Conservation (phyloP, 2,797 vertebrate genomes). For the Furcifer pardalis region DNA sequence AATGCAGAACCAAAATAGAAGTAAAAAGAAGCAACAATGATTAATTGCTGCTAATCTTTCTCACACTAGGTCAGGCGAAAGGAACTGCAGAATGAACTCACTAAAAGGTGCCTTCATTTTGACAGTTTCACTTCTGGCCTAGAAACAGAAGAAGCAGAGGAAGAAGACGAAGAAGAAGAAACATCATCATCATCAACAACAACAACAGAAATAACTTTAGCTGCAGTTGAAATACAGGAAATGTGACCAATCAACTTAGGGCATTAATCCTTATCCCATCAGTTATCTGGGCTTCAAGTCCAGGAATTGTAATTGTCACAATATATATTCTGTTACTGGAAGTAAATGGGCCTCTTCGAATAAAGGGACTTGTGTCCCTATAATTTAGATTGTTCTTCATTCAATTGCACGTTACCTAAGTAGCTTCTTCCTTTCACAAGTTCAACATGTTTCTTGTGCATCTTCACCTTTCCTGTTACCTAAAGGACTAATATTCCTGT, state of each 20-base stretch:
- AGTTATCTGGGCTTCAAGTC: background rate
- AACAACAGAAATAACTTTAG: background rate
- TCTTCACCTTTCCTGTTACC: background rate
- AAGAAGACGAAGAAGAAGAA: too few species aligned
- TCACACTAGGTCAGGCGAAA: too few species aligned
- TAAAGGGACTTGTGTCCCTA: background rate
- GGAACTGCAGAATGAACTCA: too few species aligned
- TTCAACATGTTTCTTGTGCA: background rate
- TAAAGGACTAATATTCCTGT: too few species aligned
- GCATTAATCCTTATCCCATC: background rate
- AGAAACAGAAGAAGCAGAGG: too few species aligned
- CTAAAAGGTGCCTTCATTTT: too few species aligned
- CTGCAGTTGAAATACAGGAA: background rate
- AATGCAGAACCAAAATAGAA: background rate
- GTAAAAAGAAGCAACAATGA: background rate
- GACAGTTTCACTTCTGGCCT: too few species aligned
- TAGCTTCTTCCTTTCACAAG: background rate
- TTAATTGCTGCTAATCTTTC: too few species aligned
- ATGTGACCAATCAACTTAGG: background rate
- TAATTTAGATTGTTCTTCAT: too few species aligned
- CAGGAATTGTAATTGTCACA: background rate
- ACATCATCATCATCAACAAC: too few species aligned
- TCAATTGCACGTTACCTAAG: too few species aligned
- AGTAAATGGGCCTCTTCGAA: background rate
- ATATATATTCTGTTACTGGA: conserved; percentile 8